These are phyloP conservation scores for Strigamia maritima DNA, from an alignment of 2,888 invertebrate species.

Conservation along the genomic window DNA sequence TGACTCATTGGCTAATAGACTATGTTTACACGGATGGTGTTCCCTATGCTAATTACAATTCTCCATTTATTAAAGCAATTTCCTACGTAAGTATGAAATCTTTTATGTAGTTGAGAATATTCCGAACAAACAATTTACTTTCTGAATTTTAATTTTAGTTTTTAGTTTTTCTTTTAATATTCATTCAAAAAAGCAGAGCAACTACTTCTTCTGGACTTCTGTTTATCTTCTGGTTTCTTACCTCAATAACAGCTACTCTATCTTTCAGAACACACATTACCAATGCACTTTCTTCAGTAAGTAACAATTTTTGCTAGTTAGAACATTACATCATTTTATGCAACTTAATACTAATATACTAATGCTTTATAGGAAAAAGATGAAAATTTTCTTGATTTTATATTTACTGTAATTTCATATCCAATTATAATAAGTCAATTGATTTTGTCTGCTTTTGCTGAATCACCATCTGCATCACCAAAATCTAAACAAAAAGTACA, in stretches of 20 bases:
- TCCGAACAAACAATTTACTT: not conserved
- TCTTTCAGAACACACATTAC: constrained; percentile 57
- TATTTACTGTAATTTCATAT: not conserved
- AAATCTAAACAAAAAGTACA: not conserved
- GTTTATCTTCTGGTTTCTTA: constrained; percentile 85
- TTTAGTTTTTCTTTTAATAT: constrained; percentile 66
- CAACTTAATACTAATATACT: no score
- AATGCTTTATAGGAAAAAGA: not conserved
- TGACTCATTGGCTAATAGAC: not conserved
- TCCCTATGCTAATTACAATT: constrained; percentile 11
- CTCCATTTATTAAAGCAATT: constrained; percentile 11
- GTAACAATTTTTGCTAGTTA: not conserved
- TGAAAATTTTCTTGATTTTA: not conserved
- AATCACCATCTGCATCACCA: not conserved
- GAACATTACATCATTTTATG: not conserved
- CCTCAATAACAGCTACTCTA: constrained; percentile 68
- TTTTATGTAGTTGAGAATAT: not conserved
- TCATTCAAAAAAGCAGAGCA: constrained; percentile 78
- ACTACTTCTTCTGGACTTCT: constrained; percentile 83
- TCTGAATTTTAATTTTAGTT: not conserved
- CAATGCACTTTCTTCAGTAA: not conserved
- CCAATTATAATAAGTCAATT: constrained; percentile 34
- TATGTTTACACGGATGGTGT: not conserved
- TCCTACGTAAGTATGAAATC: constrained; percentile 12
- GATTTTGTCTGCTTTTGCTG: constrained; percentile 31